Evolutionary conservation across 2,797 vertebrate genomes (phyloP).

Genomic region (Spatula clypeata): DNA sequence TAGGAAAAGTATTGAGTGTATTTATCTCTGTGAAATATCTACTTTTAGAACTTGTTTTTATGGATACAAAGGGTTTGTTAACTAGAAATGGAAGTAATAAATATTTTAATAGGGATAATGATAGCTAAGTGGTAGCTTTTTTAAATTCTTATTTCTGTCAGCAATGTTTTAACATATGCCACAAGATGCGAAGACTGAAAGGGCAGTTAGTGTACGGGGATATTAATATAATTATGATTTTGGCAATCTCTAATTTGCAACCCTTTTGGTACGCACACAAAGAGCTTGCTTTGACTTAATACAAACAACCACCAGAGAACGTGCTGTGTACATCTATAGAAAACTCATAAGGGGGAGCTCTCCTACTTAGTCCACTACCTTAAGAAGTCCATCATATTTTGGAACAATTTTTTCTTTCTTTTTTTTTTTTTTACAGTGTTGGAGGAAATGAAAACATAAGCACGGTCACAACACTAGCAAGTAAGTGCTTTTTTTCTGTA

Average conservation of each 20-base stretch:
- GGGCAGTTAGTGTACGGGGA: neutral
- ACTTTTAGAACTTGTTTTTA: neutral
- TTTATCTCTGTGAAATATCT: neutral
- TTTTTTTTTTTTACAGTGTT: slow-evolving; percentile 53
- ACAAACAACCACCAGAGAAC: neutral
- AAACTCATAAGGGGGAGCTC: slow-evolving; percentile 48
- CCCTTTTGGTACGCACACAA: neutral
- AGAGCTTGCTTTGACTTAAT: neutral
- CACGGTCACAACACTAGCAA: slow-evolving; percentile 80
- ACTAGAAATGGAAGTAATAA: neutral
- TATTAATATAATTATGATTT: neutral
- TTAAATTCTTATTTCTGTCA: neutral
- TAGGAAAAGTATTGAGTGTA: neutral
- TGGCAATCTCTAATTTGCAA: neutral
- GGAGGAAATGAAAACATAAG: slow-evolving; percentile 82
- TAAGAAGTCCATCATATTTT: neutral
- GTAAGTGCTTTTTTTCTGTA: slow-evolving; percentile 71
- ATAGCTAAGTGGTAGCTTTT: neutral
- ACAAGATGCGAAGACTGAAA: neutral
- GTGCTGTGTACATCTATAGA: neutral
- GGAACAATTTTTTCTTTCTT: neutral
- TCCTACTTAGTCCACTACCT: neutral
- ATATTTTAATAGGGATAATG: neutral
- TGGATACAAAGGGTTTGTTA: neutral
- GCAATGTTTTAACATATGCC: neutral